Evolutionary conservation across 2,797 vertebrate genomes (phyloP), one percentile per base, ranked within the genome.

Genomic region (Cyprinella venusta): DNA sequence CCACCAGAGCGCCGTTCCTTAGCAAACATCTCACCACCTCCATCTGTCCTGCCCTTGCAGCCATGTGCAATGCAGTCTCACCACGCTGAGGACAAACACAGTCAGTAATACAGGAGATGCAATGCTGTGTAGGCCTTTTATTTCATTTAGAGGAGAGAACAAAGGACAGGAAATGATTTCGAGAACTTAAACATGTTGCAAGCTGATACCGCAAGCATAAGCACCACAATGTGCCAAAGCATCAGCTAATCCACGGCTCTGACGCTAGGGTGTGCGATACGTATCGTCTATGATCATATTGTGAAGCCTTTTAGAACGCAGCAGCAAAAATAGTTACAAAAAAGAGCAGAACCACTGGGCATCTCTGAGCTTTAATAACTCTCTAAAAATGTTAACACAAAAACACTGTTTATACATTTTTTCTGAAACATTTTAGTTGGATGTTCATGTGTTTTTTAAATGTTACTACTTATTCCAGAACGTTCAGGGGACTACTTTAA

Each of bases 11-110:
- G 61, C 98, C 98, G 0, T 99, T 99, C 90, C 97, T 96, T 86
- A 99, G 93, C 87, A 99, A 94, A 90, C 97, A 99, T 64, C 97
- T 96, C 78, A 99, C 98, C 59, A 99, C 98, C 93, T 99, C 98
- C 91, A 98, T 96, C 92, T 99, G 98, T 85, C 97, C 98, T 0
- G 98, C 98, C 13, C 98, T 95, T 2, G 97, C 96, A 0, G 97
- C 97, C 98, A 99, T 99, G 90, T 99, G 98, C 83, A 99, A 91
- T 0, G 98, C 97, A 0, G 97, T 97, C 91, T 99, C 98, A n/a
- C 97, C 96, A 59, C 97, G 96, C 98, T 99, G 42, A 82, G 68
- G 50, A 80, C 26, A 82, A 61, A 70, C 16, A 84, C 8, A 26
- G 36, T 63, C 6, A 50, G 38, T 45, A 45, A 21, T 8, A 59